Percentiles rank a stretch among this genome's conserved stretches.
Evolutionary conservation across 2,797 vertebrate genomes (phyloP).

Genomic region (Chaunax sp.): DNA sequence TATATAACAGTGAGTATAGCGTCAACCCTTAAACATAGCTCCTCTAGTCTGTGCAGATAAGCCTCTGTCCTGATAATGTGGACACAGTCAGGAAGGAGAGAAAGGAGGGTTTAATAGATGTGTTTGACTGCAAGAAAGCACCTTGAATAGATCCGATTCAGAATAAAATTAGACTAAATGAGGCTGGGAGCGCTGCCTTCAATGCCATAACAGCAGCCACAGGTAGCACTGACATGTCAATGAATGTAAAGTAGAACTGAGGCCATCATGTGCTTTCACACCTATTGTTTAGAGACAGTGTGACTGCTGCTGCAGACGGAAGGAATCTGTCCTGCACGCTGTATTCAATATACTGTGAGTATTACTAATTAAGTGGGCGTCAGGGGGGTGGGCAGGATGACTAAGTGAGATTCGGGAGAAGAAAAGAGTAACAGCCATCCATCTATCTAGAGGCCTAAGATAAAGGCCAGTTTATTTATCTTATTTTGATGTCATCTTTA

Average conservation of each 20-base stretch:
- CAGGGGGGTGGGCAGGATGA: constrained; percentile 41
- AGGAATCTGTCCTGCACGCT: constrained; percentile 18
- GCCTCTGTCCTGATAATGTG: constrained; percentile 44
- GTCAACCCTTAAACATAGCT: constrained; percentile 49
- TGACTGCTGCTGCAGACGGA: constrained; percentile 17
- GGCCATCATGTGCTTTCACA: not conserved
- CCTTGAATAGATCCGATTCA: constrained; percentile 24
- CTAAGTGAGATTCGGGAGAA: constrained; percentile 44
- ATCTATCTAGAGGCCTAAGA: too few relatives aligned
- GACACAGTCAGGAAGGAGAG: constrained; percentile 29
- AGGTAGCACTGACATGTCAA: constrained; percentile 3
- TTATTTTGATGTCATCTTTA: too few relatives aligned
- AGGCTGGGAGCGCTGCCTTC: not conserved
- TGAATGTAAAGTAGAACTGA: not conserved
- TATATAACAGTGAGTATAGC: constrained; percentile 65
- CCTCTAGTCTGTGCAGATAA: constrained; percentile 58
- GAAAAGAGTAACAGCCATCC: constrained; percentile 3
- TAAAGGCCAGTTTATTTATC: too few relatives aligned
- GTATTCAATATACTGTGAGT: constrained; percentile 22
- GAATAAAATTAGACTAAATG: constrained; percentile 10
- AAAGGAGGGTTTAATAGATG: constrained; percentile 48
- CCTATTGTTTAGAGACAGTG: constrained; percentile 9
- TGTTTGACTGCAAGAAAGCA: constrained; percentile 28
- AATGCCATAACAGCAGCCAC: not conserved
- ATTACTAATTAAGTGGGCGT: constrained; percentile 55